phyloP scores from a whole-genome alignment of 2,113 vertebrate species.

The Perccottus glenii region DNA sequence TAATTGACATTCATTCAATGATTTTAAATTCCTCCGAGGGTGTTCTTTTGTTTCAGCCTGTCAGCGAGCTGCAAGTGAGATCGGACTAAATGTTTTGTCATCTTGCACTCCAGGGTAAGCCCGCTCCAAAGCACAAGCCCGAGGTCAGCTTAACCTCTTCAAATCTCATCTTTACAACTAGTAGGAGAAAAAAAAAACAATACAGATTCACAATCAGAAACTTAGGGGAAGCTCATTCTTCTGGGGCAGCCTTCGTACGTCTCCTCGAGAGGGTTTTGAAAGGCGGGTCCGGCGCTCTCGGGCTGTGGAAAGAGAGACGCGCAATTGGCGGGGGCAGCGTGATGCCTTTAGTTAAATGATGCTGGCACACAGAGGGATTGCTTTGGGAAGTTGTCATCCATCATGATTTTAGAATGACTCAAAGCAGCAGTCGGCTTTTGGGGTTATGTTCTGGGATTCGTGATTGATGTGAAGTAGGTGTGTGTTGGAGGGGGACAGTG shows the following conservation, averaged over 20 bases:
- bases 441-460: constrained; percentile 71
- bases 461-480: constrained; percentile 72
- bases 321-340: constrained; percentile 65
- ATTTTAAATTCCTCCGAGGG: constrained; percentile 74
- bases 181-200: not conserved
- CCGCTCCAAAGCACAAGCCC: constrained; percentile 64
- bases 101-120: constrained; percentile 71
- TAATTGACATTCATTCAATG: constrained; percentile 80
- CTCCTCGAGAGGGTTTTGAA: constrained; percentile 40
- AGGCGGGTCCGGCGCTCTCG: constrained; percentile 29
- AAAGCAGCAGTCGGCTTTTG: constrained; percentile 71
- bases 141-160: constrained; percentile 74
- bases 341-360: constrained; percentile 79
- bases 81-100: constrained; percentile 78
- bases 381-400: constrained; percentile 81
- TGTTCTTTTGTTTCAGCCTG: constrained; percentile 76
- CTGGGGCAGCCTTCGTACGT: constrained; percentile 53
- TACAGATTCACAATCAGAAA: constrained; percentile 48
- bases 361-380: constrained; percentile 76
- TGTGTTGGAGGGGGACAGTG: constrained; percentile 40
- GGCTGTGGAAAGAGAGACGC: constrained; percentile 39
- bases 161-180: constrained; percentile 38
- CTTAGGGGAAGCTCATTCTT: constrained; percentile 51
- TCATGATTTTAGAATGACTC: constrained; percentile 81
- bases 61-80: constrained; percentile 75